Base-by-base conservation (phyloP, 2,888 invertebrate species). In the Stenodema calcarata region DNA sequence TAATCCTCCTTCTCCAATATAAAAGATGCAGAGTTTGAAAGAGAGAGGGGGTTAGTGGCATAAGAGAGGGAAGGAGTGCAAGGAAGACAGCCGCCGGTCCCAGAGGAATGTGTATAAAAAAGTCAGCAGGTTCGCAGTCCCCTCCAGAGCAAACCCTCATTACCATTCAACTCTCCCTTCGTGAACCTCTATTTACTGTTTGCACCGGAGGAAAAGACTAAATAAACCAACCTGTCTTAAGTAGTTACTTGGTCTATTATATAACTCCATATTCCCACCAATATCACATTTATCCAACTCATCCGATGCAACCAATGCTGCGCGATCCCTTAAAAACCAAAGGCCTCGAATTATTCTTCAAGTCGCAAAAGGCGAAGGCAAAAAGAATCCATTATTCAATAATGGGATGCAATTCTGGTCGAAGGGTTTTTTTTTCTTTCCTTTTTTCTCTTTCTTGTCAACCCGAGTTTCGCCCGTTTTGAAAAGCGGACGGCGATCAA, bases 111-210 rank as follows among this genome's bases (percentile, higher is more conserved):
- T 86, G 86, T 81, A 86, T 86, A 86, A 86, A 86, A 86, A 86
- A 86, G 81, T 78, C 86, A 73, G 86, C 86, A 86, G 86, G 86
- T 86, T 86, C 86, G 86, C 86, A 70, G 86, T 86, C 78, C 86
- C 70, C 84, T 84, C 84, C 84, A 23, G 16, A 62, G 70, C 27
- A 41, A 81, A 81, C 81, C 86, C 86, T 86, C 86, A 86, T 86
- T 86, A 86, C 86, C 81, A 86, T 86, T 86, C 86, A 41, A 81
- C 73, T 75, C 81, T 73, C 69, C 81, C 44, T 42, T 27, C 70
- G 83, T 42, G 27, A 69, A 83, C 83, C 42, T 83, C 83, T 83
- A 83, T 83, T 83, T 70, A 83, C 83, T 42, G 70, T 35, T 41
- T 79, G 79, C 79, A 79, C 50, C 79, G n/a, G 41, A 30, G 80